A percentile compares a stretch with the other conserved stretches of the same genome.
phyloP scores from a whole-genome alignment of 1,140 invertebrate genomes.

The Pseudoatta argentina region DNA sequence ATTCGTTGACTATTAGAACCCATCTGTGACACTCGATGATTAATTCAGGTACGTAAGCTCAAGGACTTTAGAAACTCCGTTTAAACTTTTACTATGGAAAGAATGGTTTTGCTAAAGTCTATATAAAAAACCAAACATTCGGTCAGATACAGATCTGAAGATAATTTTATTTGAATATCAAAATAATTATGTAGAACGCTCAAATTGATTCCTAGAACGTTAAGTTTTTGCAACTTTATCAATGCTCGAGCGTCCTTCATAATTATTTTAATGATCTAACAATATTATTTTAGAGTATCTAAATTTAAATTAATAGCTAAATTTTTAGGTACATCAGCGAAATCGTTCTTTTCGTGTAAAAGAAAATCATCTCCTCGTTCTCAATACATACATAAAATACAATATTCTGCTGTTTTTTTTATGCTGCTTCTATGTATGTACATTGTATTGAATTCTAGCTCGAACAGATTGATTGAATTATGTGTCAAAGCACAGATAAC shows the following conservation, averaged over 20 bases:
- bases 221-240: no score
- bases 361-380: not conserved
- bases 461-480: slow-evolving; percentile 40
- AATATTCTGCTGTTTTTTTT: not conserved
- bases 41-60: not conserved
- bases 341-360: not conserved
- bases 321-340: no score
- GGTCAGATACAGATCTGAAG: no score
- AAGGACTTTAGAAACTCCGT: slow-evolving; percentile 1
- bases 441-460: slow-evolving; percentile 7
- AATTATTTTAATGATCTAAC: no score
- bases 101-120: no score
- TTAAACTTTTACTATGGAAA: slow-evolving; percentile 5
- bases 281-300: no score
- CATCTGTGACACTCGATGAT: slow-evolving; percentile 29
- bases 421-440: not conserved
- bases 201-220: no score
- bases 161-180: no score
- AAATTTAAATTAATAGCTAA: no score
- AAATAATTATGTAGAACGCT: no score
- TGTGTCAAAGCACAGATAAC: slow-evolving; percentile 35
- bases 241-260: no score
- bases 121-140: no score
- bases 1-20: not conserved
- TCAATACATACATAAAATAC: not conserved